Evolutionary conservation across 2,888 invertebrate species (phyloP).

Genomic region (Eugnorisma glareosa): DNA sequence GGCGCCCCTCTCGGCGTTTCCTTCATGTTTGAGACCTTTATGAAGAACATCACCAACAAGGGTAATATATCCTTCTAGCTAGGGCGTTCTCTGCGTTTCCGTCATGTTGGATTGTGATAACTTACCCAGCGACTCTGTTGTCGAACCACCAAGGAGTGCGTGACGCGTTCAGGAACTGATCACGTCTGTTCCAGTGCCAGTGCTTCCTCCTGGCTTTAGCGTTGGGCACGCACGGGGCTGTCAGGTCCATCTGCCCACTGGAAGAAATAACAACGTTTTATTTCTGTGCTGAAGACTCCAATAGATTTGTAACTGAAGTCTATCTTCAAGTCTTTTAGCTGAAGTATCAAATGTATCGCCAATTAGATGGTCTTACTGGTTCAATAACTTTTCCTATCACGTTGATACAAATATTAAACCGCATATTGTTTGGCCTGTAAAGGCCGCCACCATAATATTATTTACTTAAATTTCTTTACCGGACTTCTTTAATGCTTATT

Average conservation of each 20-base stretch:
- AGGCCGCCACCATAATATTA: not conserved
- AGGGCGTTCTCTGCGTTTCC: not conserved
- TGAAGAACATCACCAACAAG: not conserved
- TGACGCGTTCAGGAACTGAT: constrained; percentile 77
- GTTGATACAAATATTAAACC: not conserved
- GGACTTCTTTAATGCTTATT: no score
- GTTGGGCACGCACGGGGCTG: constrained; percentile 80
- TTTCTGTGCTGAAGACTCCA: not conserved
- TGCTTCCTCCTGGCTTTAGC: constrained; percentile 75
- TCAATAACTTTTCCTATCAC: not conserved
- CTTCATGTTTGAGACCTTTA: not conserved
- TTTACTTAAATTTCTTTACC: no score
- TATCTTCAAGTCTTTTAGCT: not conserved
- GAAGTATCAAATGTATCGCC: not conserved
- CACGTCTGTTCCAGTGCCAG: constrained; percentile 81
- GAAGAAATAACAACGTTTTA: constrained; percentile 10
- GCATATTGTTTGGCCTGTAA: not conserved
- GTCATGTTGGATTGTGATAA: not conserved
- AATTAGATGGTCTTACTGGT: not conserved
- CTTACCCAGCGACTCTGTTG: constrained; percentile 80
- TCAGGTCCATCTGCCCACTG: constrained; percentile 84
- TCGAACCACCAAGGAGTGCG: constrained; percentile 80
- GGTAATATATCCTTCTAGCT: not conserved
- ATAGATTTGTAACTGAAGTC: not conserved
- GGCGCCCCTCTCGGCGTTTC: not conserved